Base-by-base conservation (phyloP, 92 coral and sea anemone genomes). In the Zoanthus gigantus region DNA sequence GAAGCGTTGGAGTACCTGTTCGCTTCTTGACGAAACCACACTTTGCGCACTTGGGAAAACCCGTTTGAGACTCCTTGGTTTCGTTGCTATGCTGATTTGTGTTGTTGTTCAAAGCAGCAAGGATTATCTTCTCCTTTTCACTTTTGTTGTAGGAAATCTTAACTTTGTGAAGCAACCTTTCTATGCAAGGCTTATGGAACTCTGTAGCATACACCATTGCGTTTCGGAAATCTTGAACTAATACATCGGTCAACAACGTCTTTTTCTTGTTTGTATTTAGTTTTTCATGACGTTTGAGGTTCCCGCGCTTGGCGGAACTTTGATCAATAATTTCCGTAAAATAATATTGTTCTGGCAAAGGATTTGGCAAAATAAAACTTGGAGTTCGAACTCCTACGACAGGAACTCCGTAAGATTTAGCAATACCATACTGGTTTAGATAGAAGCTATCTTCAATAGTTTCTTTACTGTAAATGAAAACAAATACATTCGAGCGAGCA, bases 121-220 rank as follows among this genome's bases (percentile, higher is more conserved):
- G 90, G 80, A 92, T 83, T 31, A 79, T 76, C 54, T 90, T 91
- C 72, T 89, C 94, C 76, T 91, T 94, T 63, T 92, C 95, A 17
- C 92, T 82, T 72, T 81, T 83, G 47, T 78, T 83, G 83, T 88
- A 95, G 4, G 96, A 93, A 17, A 90, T 94, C 13, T 93, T 90
- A 0, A 97, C 98, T 76, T 95, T 97, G 44, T 94, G 97, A 0
- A 89, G 85, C 50, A 97, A 88, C 45, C 99, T 88, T 84, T 93
- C 97, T 84, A 94, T 89, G 81, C 99, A 97, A 3, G 98, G 91
- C 29, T 93, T 94, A 88, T 97, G 99, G 78, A 97, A 95, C 69
- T 97, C 99, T 42, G 95, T 74, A 6, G 98, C 94, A 77, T 97
- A 97, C 16, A 97, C 99, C 93, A 97, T 93, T 12, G 99, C 95